Evolutionary conservation across 2,888 invertebrate species (phyloP).

Genomic region (Xylota segnis): DNA sequence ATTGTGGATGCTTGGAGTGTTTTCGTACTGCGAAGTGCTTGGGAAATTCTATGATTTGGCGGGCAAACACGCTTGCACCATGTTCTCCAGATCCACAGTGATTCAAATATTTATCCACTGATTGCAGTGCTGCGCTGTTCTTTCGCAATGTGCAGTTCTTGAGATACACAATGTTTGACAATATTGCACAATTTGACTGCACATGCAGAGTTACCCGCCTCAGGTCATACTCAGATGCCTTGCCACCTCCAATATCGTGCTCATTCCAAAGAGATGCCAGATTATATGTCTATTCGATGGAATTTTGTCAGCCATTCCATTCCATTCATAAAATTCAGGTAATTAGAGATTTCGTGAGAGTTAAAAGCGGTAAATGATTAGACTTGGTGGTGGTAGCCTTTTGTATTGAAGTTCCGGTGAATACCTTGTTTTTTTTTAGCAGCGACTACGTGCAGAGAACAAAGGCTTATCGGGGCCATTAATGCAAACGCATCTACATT

Average conservation of each 20-base stretch:
- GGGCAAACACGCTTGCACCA: constrained; percentile 28
- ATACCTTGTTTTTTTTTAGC: constrained; percentile 33
- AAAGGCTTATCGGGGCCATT: constrained; percentile 46
- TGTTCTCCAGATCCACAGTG: constrained; percentile 15
- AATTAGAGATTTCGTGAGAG: constrained; percentile 71
- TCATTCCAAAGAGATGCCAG: constrained; percentile 45
- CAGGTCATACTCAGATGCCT: constrained; percentile 19
- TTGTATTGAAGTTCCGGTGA: constrained; percentile 65
- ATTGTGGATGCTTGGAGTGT: constrained; percentile 30
- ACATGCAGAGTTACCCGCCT: constrained; percentile 9
- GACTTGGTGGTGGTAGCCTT: constrained; percentile 37
- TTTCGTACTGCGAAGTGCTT: constrained; percentile 21
- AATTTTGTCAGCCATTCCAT: constrained; percentile 26
- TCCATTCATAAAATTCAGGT: constrained; percentile 68
- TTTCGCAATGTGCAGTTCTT: constrained; percentile 30
- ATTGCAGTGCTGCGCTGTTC: constrained; percentile 16
- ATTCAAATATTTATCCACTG: constrained; percentile 48
- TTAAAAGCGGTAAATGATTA: constrained; percentile 65
- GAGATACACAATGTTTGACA: constrained; percentile 52
- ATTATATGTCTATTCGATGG: constrained; percentile 37
- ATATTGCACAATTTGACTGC: constrained; percentile 54
- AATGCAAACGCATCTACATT: constrained; percentile 54
- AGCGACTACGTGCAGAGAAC: constrained; percentile 35
- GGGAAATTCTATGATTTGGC: constrained; percentile 51
- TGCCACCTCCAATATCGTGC: constrained; percentile 58